Conservation (phyloP, 2,797 vertebrate species). For the Crypturellus tataupa region DNA sequence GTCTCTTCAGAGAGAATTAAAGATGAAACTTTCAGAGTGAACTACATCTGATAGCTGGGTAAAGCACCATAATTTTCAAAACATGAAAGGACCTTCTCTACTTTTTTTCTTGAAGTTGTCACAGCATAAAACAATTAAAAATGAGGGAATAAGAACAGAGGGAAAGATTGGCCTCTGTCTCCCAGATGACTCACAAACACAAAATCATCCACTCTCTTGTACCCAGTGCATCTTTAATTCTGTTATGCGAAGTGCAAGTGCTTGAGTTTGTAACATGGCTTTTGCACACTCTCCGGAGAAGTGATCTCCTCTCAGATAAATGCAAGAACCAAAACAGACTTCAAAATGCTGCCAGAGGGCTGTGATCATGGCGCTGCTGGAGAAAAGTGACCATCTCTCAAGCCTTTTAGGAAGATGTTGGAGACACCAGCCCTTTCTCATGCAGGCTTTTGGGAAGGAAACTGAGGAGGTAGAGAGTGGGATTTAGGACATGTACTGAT, state of each 20-base stretch:
- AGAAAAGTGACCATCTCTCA: not conserved
- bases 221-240: not conserved
- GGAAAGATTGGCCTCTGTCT: not conserved
- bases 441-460: not conserved
- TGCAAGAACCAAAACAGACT: not conserved
- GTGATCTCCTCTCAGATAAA: not conserved
- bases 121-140: not conserved
- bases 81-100: constrained; percentile 2
- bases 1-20: constrained; percentile 50
- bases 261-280: not conserved
- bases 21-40: not conserved
- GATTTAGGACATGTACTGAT: not conserved
- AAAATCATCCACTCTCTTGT: not conserved
- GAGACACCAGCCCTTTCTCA: not conserved
- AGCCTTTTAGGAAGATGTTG: not conserved
- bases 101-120: not conserved
- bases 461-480: not conserved
- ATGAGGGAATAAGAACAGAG: not conserved
- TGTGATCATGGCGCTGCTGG: not conserved
- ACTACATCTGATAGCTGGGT: not conserved
- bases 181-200: not conserved
- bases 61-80: constrained; percentile 19
- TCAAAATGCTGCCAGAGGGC: not conserved
- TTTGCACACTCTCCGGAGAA: not conserved
- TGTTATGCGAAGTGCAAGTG: not conserved